These are phyloP conservation scores for Gnathonemus echidnorhynchus DNA, from an alignment of 2,113 vertebrate species.

Conservation along the genomic window DNA sequence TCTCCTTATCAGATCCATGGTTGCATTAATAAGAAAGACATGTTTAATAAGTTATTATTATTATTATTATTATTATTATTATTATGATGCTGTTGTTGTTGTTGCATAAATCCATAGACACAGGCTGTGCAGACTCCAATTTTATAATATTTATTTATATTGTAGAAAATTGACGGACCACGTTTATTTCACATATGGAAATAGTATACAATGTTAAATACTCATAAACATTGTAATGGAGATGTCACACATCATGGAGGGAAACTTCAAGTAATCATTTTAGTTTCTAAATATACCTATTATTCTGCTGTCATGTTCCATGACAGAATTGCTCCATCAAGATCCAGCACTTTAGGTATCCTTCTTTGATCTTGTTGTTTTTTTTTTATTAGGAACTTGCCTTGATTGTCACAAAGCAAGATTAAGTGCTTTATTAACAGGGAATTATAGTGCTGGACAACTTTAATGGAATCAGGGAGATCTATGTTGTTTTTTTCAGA, in stretches of 20 bases:
- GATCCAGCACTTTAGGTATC: slow-evolving; percentile 22
- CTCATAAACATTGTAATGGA: neutral
- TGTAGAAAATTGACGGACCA: neutral
- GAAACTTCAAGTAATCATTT: slow-evolving; percentile 77
- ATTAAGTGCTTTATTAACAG: slow-evolving; percentile 64
- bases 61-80: neutral
- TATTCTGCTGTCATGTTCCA: slow-evolving; percentile 4
- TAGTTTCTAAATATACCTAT: neutral
- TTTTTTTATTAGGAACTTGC: slow-evolving; percentile 49
- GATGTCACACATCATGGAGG: slow-evolving; percentile 62
- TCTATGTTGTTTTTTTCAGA: slow-evolving; percentile 40
- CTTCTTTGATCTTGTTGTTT: neutral
- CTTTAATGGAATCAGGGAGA: slow-evolving; percentile 64
- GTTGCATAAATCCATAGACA: neutral
- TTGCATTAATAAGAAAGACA: neutral
- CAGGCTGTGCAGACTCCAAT: neutral
- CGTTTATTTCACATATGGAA: neutral
- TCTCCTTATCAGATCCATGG: neutral
- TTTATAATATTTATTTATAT: neutral
- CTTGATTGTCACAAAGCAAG: slow-evolving; percentile 57
- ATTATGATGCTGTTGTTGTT: neutral
- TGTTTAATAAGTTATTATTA: neutral
- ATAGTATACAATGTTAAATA: neutral
- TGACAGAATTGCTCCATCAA: slow-evolving; percentile 42
- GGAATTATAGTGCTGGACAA: slow-evolving; percentile 45